Percentiles rank a stretch among this genome's conserved stretches.
These are phyloP conservation scores for Drosophila orosa DNA, from an alignment of 1,140 invertebrate genomes.

Conservation along the genomic window DNA sequence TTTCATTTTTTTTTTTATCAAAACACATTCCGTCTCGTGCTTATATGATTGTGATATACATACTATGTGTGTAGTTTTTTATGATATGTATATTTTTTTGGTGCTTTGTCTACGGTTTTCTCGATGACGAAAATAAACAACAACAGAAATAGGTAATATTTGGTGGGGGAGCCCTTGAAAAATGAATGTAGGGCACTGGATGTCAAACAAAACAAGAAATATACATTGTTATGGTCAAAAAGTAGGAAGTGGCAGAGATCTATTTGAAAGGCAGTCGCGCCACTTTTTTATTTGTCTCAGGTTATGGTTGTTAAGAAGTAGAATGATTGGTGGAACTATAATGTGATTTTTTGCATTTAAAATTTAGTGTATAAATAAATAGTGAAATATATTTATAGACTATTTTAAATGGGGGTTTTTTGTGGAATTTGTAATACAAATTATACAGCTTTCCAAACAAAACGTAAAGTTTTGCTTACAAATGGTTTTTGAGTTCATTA, in stretches of 20 bases:
- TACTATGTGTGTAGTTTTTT: conserved; percentile 4
- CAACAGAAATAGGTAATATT: conserved; percentile 12
- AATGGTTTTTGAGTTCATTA: neutral
- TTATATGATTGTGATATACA: neutral
- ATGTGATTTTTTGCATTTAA: neutral
- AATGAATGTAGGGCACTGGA: conserved; percentile 36
- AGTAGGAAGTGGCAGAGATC: conserved; percentile 12
- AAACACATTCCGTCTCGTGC: conserved; percentile 14
- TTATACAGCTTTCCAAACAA: no score
- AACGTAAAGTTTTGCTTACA: neutral
- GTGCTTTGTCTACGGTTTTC: conserved; percentile 32
- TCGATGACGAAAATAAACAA: conserved; percentile 53
- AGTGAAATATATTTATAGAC: neutral
- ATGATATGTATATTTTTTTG: conserved; percentile 19
- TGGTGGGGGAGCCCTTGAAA: conserved; percentile 25
- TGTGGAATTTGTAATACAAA: neutral
- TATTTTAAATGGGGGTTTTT: neutral
- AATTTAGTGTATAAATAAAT: neutral
- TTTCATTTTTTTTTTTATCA: conserved; percentile 29
- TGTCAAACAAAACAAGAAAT: conserved; percentile 4
- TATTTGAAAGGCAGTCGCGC: neutral
- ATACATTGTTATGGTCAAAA: neutral
- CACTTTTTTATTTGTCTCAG: neutral
- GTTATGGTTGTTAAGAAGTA: neutral
- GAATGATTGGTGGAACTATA: neutral